Conservation (phyloP, 1,140 invertebrate species). For the Triops cancriformis region DNA sequence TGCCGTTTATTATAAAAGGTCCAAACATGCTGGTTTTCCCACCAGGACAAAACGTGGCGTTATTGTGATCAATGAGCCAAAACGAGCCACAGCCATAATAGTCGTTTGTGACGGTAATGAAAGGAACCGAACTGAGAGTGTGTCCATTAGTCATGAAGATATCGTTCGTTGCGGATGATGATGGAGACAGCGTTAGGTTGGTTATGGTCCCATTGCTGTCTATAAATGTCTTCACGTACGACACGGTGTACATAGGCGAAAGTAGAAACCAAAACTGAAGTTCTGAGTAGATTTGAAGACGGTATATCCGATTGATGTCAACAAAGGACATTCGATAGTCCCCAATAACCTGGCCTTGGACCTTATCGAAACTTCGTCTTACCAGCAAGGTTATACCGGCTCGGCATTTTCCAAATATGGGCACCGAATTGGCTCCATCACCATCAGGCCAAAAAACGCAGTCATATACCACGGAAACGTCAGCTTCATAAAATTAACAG, state of each 20-base stretch:
- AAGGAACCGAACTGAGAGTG: not conserved
- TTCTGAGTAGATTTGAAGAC: not conserved
- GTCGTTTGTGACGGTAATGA: not conserved
- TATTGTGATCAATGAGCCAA: not conserved
- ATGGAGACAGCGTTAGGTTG: not conserved
- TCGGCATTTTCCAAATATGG: not conserved
- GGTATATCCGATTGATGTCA: not conserved
- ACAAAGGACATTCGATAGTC: not conserved
- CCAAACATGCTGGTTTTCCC: not conserved
- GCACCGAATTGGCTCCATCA: not conserved
- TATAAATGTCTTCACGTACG: no score
- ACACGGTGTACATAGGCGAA: not conserved
- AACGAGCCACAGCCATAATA: not conserved
- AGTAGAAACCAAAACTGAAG: not conserved
- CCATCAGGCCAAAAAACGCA: not conserved
- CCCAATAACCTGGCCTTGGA: not conserved
- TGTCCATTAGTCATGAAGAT: not conserved
- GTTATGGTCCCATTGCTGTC: no score
- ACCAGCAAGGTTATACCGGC: not conserved
- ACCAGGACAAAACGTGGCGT: not conserved
- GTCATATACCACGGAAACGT: no score
- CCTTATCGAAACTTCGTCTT: not conserved
- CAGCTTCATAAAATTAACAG: not conserved
- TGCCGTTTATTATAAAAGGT: not conserved
- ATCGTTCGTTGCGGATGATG: not conserved